Base-by-base conservation (phyloP, 92 coral and sea anemone species). In the Micromussa lordhowensis region DNA sequence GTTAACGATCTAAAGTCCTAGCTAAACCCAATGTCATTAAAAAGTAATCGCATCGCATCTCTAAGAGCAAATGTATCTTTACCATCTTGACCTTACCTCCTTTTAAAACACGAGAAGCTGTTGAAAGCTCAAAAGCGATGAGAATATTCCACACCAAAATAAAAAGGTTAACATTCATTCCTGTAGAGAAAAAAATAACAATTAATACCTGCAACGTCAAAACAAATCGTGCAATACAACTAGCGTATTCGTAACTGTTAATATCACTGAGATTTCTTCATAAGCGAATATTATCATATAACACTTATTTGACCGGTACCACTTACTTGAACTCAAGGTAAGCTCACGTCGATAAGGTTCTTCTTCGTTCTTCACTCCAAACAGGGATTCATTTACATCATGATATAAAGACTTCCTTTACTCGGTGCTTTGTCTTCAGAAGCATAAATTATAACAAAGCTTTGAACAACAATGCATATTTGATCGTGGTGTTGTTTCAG, bases 11-110 rank as follows among this genome's bases (percentile, higher is more conserved):
- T 8, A 16, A 12, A 13, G 30, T 53, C 28, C 40, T 24, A 31
- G 32, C 40, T 83, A 30, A 72, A 24, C 26, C n/a, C 11, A 59
- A 15, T 11, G 69, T 29, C 19, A 71, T 83, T 44, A 83, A 83
- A 83, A 49, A 73, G 26, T 70, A 31, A 83, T 54, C 5, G 57
- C 38, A 13, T 40, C 16, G 22, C 59, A 44, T 35, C 75, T 51
- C 76, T 15, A n/a, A 30, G 17, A 49, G 36, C 69, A 72, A 73
- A 22, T 21, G 19, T 72, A 32, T 51, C 72, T 24, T 51, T 28
- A 77, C n/a, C 2, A 29, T 86, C 83, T 77, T 77, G 89, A 86
- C 82, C 83, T 86, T 48, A 86, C 89, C 89, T 86, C 81, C 44
- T 16, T 78, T 63, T 64, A 40, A 49, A 48, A 26, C 66, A 16